phyloP scores from a whole-genome alignment of 1,140 invertebrate species.

The Drosophila athabasca region DNA sequence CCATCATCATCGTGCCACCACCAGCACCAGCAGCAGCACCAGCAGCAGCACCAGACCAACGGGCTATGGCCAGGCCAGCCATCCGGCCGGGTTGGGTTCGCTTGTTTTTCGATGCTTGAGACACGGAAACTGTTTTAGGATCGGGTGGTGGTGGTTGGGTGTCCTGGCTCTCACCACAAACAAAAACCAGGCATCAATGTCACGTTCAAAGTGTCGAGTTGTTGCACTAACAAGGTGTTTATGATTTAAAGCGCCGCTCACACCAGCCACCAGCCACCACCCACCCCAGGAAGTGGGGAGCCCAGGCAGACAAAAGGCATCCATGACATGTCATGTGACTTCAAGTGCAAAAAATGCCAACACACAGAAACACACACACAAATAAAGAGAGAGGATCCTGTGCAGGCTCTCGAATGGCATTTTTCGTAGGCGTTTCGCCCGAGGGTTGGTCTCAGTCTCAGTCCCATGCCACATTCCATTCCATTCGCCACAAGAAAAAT shows the following conservation, averaged over 20 bases:
- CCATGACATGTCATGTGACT: constrained; percentile 63
- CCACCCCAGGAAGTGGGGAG: constrained; percentile 1
- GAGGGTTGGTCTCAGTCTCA: constrained; percentile 29
- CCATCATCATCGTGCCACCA: constrained; percentile 29
- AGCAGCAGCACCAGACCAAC: constrained; percentile 25
- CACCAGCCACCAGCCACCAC: constrained; percentile 5
- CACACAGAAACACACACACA: constrained; percentile 13
- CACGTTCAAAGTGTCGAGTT: constrained; percentile 77
- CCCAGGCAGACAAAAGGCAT: constrained; percentile 70
- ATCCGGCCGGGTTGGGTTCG: constrained; percentile 22
- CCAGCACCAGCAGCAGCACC: constrained; percentile 4
- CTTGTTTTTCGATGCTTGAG: constrained; percentile 67
- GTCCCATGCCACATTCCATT: not conserved
- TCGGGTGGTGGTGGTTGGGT: constrained; percentile 10
- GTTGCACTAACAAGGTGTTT: constrained; percentile 77
- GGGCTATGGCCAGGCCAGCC: constrained; percentile 20
- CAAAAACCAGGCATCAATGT: constrained; percentile 81
- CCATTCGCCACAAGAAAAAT: constrained; percentile 40
- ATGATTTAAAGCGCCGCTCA: constrained; percentile 64
- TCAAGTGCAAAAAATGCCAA: constrained; percentile 60
- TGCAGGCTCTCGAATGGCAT: constrained; percentile 25
- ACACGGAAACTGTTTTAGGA: constrained; percentile 69
- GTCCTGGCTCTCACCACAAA: constrained; percentile 24
- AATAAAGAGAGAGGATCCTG: constrained; percentile 10
- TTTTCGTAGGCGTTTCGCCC: constrained; percentile 48